phyloP scores from a whole-genome alignment of 2,888 invertebrate species.

The Cerastoderma edule region DNA sequence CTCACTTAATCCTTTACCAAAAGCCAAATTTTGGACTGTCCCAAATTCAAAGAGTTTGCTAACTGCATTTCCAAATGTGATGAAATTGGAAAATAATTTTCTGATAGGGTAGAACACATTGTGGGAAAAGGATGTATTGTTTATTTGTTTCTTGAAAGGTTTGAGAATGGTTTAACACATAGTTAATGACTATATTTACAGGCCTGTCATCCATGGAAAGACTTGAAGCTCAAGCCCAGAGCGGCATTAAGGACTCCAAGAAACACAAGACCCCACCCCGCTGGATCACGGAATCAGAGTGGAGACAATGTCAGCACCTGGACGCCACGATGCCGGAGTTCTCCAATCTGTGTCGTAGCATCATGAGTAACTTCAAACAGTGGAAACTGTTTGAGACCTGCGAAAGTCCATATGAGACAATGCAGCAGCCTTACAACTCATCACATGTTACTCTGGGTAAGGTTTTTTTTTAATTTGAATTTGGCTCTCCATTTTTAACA shows the following conservation, averaged over 20 bases:
- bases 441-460: slow-evolving; percentile 37
- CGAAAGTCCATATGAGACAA: slow-evolving; percentile 74
- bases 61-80: too few species aligned
- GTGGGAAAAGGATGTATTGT: too few species aligned
- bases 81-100: too few species aligned
- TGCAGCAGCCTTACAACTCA: slow-evolving; percentile 56
- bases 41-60: too few species aligned
- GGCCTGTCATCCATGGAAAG: slow-evolving; percentile 78
- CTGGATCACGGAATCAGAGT: slow-evolving; percentile 78
- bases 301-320: slow-evolving; percentile 80
- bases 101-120: too few species aligned
- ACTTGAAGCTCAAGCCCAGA: slow-evolving; percentile 72
- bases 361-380: slow-evolving; percentile 74
- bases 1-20: too few species aligned
- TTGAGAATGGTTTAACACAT: too few species aligned
- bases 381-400: slow-evolving; percentile 74
- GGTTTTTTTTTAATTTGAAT: too few species aligned
- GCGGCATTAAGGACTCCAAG: slow-evolving; percentile 58
- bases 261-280: slow-evolving; percentile 66
- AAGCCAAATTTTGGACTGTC: too few species aligned
- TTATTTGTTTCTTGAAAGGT: too few species aligned
- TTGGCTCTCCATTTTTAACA: too few species aligned
- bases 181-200: too few species aligned
- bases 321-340: slow-evolving; percentile 76
- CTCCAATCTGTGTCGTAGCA: slow-evolving; percentile 74